phyloP scores from a whole-genome alignment of 2,797 vertebrate species.

The Tangara arthus region DNA sequence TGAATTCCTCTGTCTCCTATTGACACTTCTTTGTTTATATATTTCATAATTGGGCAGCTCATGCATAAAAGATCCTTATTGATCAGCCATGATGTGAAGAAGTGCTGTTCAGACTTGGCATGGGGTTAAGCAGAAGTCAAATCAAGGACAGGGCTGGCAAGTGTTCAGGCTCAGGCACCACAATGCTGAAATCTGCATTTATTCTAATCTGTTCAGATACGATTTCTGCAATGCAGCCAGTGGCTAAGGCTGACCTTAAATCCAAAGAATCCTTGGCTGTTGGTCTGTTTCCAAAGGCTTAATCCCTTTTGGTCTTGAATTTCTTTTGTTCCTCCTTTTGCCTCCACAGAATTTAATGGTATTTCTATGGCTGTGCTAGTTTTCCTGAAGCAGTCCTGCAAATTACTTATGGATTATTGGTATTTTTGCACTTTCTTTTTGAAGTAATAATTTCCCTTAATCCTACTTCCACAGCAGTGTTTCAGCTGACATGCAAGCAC shows the following conservation, averaged over 20 bases:
- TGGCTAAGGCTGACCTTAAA: slow-evolving; percentile 48
- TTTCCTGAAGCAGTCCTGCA: background rate
- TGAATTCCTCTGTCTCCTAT: background rate
- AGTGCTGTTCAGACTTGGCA: background rate
- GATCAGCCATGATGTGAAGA: background rate
- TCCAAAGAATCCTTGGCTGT: slow-evolving; percentile 16
- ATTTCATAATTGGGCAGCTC: background rate
- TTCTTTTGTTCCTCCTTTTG: slow-evolving; percentile 11
- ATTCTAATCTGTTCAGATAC: slow-evolving; percentile 43
- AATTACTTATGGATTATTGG: background rate
- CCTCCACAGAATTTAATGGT: background rate
- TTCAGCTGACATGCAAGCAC: background rate
- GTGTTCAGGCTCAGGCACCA: slow-evolving; percentile 2
- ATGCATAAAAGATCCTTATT: background rate
- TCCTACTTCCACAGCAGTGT: background rate
- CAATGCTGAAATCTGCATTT: slow-evolving; percentile 51
- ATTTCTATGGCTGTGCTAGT: background rate
- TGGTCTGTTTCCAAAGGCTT: slow-evolving; percentile 40
- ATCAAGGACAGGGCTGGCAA: slow-evolving; percentile 36
- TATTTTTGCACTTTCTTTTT: background rate
- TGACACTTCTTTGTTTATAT: background rate
- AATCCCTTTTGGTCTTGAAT: slow-evolving; percentile 25
- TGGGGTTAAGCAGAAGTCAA: background rate
- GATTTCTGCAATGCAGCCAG: slow-evolving; percentile 50
- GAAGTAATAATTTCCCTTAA: background rate